Evolutionary conservation across 2,888 invertebrate genomes (phyloP).

Genomic region (Tenthredo mesomela): DNA sequence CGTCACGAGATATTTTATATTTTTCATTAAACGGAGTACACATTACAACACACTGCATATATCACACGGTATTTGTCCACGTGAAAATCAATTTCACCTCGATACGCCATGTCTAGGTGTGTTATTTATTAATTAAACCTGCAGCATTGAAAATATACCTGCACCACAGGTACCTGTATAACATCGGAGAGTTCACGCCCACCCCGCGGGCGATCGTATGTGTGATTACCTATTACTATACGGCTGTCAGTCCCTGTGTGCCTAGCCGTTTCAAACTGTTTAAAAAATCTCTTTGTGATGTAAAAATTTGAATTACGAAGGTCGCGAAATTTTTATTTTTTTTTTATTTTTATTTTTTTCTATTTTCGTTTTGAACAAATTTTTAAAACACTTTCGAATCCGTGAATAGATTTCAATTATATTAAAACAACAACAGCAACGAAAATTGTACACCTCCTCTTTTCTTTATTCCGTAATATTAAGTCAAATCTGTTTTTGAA

Average conservation of each 20-base stretch:
- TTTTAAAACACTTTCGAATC: background rate
- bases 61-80: background rate
- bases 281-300: constrained; percentile 15
- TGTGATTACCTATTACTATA: constrained; percentile 24
- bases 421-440: background rate
- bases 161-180: constrained; percentile 1
- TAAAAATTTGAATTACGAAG: background rate
- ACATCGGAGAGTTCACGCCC: background rate
- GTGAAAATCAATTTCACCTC: constrained; percentile 37
- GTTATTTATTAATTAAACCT: constrained; percentile 51
- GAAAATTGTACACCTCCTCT: background rate
- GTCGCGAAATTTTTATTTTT: too few species aligned
- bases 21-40: background rate
- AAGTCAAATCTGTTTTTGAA: background rate
- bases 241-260: background rate
- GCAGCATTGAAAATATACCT: constrained; percentile 37
- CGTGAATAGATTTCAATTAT: background rate
- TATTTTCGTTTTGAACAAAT: background rate
- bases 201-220: constrained; percentile 6
- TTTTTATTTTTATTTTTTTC: background rate
- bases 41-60: constrained; percentile 24
- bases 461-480: background rate
- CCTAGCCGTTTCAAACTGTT: background rate
- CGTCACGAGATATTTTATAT: background rate
- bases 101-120: constrained; percentile 21